Conservation (phyloP, 1,140 invertebrate species). For the Riptortus pedestris region DNA sequence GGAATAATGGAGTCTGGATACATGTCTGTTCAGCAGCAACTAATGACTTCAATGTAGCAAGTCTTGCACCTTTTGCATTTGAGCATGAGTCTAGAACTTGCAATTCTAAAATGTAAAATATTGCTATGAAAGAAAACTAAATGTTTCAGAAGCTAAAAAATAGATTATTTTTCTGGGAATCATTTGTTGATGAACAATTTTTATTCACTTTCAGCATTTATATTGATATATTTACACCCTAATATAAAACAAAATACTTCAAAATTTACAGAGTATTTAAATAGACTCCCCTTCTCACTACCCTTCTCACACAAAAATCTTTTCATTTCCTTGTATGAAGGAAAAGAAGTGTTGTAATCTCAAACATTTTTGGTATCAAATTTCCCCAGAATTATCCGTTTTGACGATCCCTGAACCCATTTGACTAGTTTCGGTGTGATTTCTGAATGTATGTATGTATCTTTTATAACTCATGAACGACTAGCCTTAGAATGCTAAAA, state of each 20-base stretch:
- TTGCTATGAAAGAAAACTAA: neutral
- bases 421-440: too few relatives aligned
- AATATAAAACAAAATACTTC: neutral
- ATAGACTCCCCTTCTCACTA: neutral
- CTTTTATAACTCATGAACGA: too few relatives aligned
- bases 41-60: constrained; percentile 1
- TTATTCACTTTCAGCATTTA: too few relatives aligned
- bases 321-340: too few relatives aligned
- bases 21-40: constrained; percentile 17
- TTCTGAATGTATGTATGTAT: too few relatives aligned
- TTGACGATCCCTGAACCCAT: too few relatives aligned
- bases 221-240: too few relatives aligned
- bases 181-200: neutral
- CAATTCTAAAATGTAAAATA: neutral
- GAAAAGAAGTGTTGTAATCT: too few relatives aligned
- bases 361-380: too few relatives aligned
- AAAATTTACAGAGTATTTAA: neutral
- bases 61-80: neutral
- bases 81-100: constrained; percentile 17
- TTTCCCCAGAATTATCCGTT: too few relatives aligned
- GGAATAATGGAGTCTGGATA: constrained; percentile 1
- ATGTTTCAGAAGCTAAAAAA: neutral
- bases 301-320: too few relatives aligned
- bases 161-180: neutral
- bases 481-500: too few relatives aligned